A percentile compares a stretch with the other conserved stretches of the same genome.
These are phyloP conservation scores for Tiliacea citrago DNA, from an alignment of 2,888 invertebrate genomes.

Conservation along the genomic window DNA sequence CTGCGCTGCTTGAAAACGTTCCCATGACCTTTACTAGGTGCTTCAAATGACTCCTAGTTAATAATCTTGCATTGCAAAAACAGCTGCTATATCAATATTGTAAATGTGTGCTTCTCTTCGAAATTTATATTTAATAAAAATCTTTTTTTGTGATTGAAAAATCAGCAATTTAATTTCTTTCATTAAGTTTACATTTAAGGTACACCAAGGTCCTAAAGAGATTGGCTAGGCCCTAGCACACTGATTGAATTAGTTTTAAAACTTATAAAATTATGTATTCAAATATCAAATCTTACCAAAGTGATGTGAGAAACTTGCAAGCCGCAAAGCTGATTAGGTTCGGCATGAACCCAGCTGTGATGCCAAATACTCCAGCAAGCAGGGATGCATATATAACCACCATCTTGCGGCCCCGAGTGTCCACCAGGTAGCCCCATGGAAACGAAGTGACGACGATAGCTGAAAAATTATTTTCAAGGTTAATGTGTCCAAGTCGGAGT, in stretches of 20 bases:
- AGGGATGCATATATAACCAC: constrained; percentile 85
- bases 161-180: background rate
- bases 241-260: background rate
- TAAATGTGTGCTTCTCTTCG: too few relatives aligned
- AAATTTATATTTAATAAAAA: too few relatives aligned
- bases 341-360: constrained; percentile 91
- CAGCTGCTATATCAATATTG: background rate
- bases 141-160: background rate
- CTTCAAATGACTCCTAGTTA: background rate
- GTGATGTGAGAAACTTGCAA: constrained; percentile 91
- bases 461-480: constrained; percentile 67
- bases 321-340: constrained; percentile 91
- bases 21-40: background rate
- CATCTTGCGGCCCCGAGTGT: constrained; percentile 93
- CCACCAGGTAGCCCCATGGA: constrained; percentile 95
- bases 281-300: constrained; percentile 76
- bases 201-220: background rate
- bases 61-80: background rate
- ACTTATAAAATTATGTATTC: background rate
- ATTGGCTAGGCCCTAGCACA: background rate
- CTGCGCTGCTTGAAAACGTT: background rate
- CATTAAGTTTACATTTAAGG: background rate
- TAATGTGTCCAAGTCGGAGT: too few relatives aligned
- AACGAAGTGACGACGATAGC: constrained; percentile 94
- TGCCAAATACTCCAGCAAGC: constrained; percentile 83